Evolutionary conservation across 2,113 vertebrate species (phyloP), one percentile per base, ranked within the genome.

Genomic region (Dissostichus mawsoni): DNA sequence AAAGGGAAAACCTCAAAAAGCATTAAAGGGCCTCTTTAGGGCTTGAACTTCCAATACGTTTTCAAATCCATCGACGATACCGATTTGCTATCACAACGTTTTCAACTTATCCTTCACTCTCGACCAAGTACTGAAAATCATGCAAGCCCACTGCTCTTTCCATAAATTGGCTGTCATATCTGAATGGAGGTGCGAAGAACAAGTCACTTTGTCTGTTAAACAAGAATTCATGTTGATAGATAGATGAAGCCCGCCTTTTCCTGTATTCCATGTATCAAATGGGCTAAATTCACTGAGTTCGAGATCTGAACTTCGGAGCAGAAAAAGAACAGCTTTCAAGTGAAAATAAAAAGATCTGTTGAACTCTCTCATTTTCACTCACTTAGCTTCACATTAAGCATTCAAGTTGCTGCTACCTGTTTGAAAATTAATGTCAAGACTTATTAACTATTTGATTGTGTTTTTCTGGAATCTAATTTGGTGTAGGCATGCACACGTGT

Each of bases 291-390:
- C 64, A 61, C 52, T 36, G 41, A 50, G 2, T 20, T 68, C 4
- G 20, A 59, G 45, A 78, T 73, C 47, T 68, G 61, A 59, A 51
- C 55, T 64, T 68, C 29, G 0, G 8, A 68, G 65, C 78, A 63
- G 50, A 53, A 88, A 88, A 88, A 58, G 72, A 90, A 79, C 78
- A 83, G 47, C 47, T 69, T 74, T 59, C n/a, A 36, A 53, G 53
- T 61, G 53, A 65, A 47, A 56, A 72, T 20, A 13, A 74, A 85
- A 80, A 53, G 5, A 58, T 76, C 62, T 61, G 18, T 61, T 51
- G 23, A 74, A 74, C 52, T 83, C 57, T 14, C 36, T 61, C 25
- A 76, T 87, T 89, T 77, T 82, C 73, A 83, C 79, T 77, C 33
- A 76, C 29, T 76, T 70, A 82, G 56, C 50, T 45, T 81, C 64